Conservation (phyloP, 2,797 vertebrate species). For the Aplochiton taeniatus region DNA sequence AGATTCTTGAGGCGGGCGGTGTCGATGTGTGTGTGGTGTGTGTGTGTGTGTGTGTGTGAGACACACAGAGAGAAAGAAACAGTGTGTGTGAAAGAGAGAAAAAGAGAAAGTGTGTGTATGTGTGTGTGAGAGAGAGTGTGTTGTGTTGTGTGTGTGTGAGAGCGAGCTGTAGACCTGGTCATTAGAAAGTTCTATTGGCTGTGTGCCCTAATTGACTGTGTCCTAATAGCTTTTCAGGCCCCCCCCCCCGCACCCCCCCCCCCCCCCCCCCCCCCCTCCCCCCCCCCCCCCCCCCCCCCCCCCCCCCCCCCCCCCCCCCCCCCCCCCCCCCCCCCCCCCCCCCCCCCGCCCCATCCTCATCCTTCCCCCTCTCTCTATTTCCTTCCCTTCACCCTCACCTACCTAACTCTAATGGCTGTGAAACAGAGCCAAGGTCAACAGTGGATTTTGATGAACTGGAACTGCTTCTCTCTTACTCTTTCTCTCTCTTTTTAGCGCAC, state of each 20-base stretch:
- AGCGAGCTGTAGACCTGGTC: not conserved
- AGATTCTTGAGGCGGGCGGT: too few relatives aligned
- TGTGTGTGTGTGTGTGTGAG: not conserved
- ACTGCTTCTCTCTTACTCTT: slow-evolving; percentile 19
- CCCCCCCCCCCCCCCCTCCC: too few relatives aligned
- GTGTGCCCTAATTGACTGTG: slow-evolving; percentile 22
- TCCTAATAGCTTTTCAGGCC: slow-evolving; percentile 44
- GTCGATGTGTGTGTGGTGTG: too few relatives aligned
- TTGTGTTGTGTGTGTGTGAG: not conserved
- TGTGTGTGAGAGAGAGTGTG: not conserved
- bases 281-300: too few relatives aligned
- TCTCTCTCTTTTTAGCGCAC: slow-evolving; percentile 12
- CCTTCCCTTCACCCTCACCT: slow-evolving; percentile 20
- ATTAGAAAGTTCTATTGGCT: slow-evolving; percentile 12
- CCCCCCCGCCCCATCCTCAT: too few relatives aligned
- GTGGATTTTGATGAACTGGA: slow-evolving; percentile 44
- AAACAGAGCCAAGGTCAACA: slow-evolving; percentile 55
- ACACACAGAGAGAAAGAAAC: slow-evolving; percentile 1
- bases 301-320: too few relatives aligned
- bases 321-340: too few relatives aligned
- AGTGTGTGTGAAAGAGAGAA: slow-evolving; percentile 6
- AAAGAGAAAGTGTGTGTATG: slow-evolving; percentile 40
- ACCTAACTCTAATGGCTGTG: slow-evolving; percentile 41
- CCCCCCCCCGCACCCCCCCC: too few relatives aligned
- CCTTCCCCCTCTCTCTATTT: too few relatives aligned